Base-by-base conservation (phyloP, 2,888 invertebrate genomes). In the Caenorhabditis sp. region DNA sequence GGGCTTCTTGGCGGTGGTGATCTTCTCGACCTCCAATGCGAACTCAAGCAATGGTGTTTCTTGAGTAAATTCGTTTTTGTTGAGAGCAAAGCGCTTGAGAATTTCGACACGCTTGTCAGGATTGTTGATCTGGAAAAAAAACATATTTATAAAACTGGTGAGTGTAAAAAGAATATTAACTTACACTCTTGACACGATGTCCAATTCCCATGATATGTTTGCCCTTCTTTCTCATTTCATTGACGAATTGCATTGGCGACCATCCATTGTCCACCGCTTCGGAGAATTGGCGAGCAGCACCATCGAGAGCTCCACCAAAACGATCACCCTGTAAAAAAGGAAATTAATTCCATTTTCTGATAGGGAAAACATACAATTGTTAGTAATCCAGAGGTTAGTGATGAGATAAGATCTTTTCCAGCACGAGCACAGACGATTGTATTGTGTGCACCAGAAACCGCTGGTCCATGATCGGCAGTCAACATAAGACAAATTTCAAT, bases 171-270 rank as follows among this genome's bases (percentile, higher is more conserved):
- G 14, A 10, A 12, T 17, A 31, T 1, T n/a, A 4, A 85, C 90
- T 89, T 85, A 91, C 91, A 59, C 92, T 92, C 88, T 92, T 92
- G 60, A 92, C 92, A 67, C 92, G 92, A 90, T 99, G 99, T 0
- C 99, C 99, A 84, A 99, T 99, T 70, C 99, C 99, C 96, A 99
- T 97, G 86, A 99, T 99, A 27, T 97, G 92, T 88, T 96, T 93
- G 0, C 99, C 99, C 89, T 95, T 93, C 86, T 96, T 96, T 36
- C 97, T 91, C 92, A 97, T 97, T 85, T 93, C 92, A 90, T 97
- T 99, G 60, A 99, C 99, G 90, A 99, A 99, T 89, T 99, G 97
- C 92, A 95, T 94, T 0, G 99, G 97, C 25, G 80, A 82, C 73
- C 77, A 78, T 59, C 80, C 80, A 64, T 92, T 92, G 89, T 97